phyloP scores from a whole-genome alignment of 2,888 invertebrate species.

The Scaptomyza caliginosa region DNA sequence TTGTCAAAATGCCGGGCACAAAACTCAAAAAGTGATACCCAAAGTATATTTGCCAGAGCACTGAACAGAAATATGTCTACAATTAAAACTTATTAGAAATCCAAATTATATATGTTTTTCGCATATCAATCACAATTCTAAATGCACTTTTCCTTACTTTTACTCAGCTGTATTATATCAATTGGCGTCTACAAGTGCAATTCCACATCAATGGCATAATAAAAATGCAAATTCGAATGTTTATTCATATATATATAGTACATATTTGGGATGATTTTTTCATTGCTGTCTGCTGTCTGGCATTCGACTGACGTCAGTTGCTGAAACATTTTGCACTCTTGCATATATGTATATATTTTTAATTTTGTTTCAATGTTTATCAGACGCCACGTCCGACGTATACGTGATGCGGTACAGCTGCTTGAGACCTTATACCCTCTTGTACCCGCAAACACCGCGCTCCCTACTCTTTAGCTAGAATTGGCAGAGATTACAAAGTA shows the following conservation, averaged over 20 bases:
- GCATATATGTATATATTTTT: neutral
- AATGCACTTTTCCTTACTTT: no score
- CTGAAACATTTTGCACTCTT: constrained; percentile 11
- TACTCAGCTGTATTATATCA: no score
- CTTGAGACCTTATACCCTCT: constrained; percentile 3
- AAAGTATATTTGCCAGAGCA: neutral
- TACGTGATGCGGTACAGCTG: constrained; percentile 52
- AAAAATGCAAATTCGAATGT: no score
- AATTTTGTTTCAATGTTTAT: neutral
- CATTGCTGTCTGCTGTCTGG: constrained; percentile 48
- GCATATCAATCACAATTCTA: no score
- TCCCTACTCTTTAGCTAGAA: constrained; percentile 4
- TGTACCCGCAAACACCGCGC: neutral
- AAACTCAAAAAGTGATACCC: neutral
- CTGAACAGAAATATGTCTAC: no score
- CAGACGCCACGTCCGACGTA: no score
- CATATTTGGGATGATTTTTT: constrained; percentile 28
- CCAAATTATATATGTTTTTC: no score
- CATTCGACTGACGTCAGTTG: constrained; percentile 60
- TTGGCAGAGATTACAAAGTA: constrained; percentile 37
- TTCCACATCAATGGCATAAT: no score
- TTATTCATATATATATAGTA: constrained; percentile 32
- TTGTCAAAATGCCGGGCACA: constrained; percentile 31
- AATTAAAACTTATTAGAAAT: no score
- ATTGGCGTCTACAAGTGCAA: no score